These are phyloP conservation scores for Thunnus maccoyii DNA, from an alignment of 2,113 vertebrate species.

Conservation along the genomic window DNA sequence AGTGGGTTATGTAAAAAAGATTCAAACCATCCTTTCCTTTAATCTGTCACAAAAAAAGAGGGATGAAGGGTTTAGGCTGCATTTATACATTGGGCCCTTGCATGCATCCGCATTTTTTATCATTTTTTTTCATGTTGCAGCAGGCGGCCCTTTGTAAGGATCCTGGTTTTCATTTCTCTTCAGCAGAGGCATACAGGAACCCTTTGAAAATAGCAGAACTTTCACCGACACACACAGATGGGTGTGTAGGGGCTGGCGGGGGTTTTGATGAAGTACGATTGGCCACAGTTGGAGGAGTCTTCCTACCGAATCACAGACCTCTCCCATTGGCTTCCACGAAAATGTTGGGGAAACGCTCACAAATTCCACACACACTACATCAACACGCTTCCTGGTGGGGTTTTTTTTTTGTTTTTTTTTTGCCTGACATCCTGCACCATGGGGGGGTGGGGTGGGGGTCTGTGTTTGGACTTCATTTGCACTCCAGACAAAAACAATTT, in stretches of 20 bases:
- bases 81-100: not conserved
- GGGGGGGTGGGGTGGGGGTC: not conserved
- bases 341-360: constrained; percentile 42
- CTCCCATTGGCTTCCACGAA: not conserved
- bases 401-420: constrained; percentile 26
- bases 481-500: constrained; percentile 55
- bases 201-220: not conserved
- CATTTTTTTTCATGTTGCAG: constrained; percentile 25
- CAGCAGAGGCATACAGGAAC: constrained; percentile 4
- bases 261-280: constrained; percentile 12
- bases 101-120: not conserved
- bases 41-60: not conserved
- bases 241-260: not conserved
- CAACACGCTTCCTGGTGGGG: constrained; percentile 52
- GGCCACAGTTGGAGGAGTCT: constrained; percentile 27
- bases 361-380: constrained; percentile 70
- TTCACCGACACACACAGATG: not conserved
- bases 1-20: constrained; percentile 24
- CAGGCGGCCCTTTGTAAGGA: not conserved
- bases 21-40: not conserved
- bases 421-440: constrained; percentile 44
- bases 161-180: constrained; percentile 30
- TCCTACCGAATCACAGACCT: constrained; percentile 1
- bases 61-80: not conserved
- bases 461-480: constrained; percentile 44